Conservation (phyloP, 92 coral and sea anemone genomes). For the Palythoa grandis region DNA sequence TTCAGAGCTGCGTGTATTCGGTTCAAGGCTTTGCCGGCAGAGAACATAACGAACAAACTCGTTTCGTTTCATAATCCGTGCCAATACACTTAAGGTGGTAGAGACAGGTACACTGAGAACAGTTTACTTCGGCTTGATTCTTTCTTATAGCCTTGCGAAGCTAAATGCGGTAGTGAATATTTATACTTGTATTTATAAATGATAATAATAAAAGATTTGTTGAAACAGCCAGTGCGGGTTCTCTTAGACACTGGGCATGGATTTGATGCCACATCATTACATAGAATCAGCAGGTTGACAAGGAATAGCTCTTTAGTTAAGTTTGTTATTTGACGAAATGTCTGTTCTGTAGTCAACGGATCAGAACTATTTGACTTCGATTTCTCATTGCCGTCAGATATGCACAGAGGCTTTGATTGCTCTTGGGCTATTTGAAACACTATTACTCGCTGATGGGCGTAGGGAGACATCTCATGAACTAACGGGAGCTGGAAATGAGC, state of each 20-base stretch:
- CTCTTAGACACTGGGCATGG: slow-evolving; percentile 26
- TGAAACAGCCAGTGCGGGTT: slow-evolving; percentile 19
- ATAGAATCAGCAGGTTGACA: slow-evolving; percentile 3
- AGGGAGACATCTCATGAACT: too few relatives aligned
- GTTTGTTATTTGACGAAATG: slow-evolving; percentile 21
- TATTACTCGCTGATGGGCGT: too few relatives aligned
- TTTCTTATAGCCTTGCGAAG: slow-evolving; percentile 4
- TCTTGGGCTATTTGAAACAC: too few relatives aligned
- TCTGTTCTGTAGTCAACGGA: slow-evolving; percentile 27
- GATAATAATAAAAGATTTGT: too few relatives aligned
- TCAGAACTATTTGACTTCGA: slow-evolving; percentile 9
- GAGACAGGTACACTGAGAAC: slow-evolving; percentile 15
- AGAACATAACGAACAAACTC: slow-evolving; percentile 12
- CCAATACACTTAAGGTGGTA: slow-evolving; percentile 24
- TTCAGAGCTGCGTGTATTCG: background rate
- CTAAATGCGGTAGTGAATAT: too few relatives aligned
- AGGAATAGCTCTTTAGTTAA: slow-evolving; percentile 9
- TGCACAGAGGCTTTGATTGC: slow-evolving; percentile 22
- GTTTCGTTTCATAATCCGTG: slow-evolving; percentile 14
- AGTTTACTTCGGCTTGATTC: slow-evolving; percentile 32
- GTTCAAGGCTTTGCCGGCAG: slow-evolving; percentile 10
- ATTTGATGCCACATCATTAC: slow-evolving; percentile 23
- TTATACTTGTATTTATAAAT: too few relatives aligned
- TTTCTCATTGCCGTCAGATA: slow-evolving; percentile 18
- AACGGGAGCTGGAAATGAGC: too few relatives aligned